phyloP scores from a whole-genome alignment of 2,888 invertebrate genomes.

The Cartodere bifasciata region DNA sequence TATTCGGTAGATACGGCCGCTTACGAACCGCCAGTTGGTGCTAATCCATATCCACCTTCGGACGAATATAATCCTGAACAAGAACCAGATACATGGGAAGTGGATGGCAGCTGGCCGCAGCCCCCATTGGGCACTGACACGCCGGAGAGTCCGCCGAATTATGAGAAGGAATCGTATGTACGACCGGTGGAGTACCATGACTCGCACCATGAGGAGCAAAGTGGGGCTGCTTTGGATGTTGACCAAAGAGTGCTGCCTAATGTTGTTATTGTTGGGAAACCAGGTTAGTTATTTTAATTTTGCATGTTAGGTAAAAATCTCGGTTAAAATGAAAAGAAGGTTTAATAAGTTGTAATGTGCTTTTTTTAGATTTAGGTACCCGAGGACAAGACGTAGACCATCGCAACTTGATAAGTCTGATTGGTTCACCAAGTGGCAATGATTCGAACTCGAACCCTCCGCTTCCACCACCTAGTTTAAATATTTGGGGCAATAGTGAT shows the following conservation, averaged over 20 bases:
- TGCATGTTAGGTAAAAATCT: too few relatives aligned
- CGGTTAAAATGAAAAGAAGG: too few relatives aligned
- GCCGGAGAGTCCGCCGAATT: constrained; percentile 53
- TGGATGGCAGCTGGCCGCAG: constrained; percentile 28
- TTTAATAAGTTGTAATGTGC: too few relatives aligned
- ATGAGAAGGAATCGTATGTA: constrained; percentile 46
- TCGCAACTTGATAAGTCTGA: constrained; percentile 70
- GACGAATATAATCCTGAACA: constrained; percentile 34
- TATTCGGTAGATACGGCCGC: constrained; percentile 4
- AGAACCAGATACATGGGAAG: constrained; percentile 38
- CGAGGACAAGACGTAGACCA: constrained; percentile 59
- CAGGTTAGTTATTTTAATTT: too few relatives aligned
- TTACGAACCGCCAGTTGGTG: constrained; percentile 11
- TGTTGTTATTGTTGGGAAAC: too few relatives aligned
- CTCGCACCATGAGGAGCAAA: constrained; percentile 17
- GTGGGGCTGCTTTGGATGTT: constrained; percentile 36
- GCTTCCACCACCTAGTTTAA: constrained; percentile 1
- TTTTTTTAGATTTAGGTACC: neutral
- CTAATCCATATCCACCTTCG: constrained; percentile 20
- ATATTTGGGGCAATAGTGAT: too few relatives aligned
- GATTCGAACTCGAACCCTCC: constrained; percentile 15
- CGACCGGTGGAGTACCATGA: constrained; percentile 52
- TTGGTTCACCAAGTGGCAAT: constrained; percentile 48
- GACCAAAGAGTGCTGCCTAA: constrained; percentile 47
- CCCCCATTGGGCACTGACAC: constrained; percentile 36